These are phyloP conservation scores for Diplogasteroides magnus DNA, from an alignment of 1,140 invertebrate species.

Conservation along the genomic window DNA sequence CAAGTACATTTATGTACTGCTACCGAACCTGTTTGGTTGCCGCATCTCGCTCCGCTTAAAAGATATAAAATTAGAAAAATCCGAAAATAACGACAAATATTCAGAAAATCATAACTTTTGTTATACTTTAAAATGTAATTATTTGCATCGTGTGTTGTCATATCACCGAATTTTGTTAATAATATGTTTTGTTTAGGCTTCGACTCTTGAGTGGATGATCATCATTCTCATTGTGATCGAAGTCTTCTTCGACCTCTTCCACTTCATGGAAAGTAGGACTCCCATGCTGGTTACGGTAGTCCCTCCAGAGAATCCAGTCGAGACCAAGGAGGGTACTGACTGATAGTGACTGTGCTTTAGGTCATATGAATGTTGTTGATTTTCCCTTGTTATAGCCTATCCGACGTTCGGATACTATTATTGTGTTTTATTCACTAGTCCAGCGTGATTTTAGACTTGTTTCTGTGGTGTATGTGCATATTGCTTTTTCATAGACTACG, in stretches of 20 bases:
- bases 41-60: no score
- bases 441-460: background rate
- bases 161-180: no score
- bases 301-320: background rate
- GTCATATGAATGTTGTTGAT: background rate
- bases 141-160: no score
- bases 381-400: background rate
- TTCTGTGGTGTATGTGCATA: background rate
- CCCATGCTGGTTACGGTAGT: constrained; percentile 29
- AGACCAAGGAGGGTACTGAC: background rate
- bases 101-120: no score
- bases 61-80: no score
- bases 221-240: constrained; percentile 45
- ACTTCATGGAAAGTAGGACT: constrained; percentile 28
- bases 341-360: background rate
- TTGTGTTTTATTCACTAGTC: background rate
- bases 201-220: constrained; percentile 49
- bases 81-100: no score
- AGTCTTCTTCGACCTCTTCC: constrained; percentile 40
- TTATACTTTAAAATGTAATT: no score
- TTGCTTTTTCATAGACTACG: background rate
- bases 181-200: no score
- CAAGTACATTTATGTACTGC: no score
- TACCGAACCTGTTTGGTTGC: no score
- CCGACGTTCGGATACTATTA: background rate